Evolutionary conservation across 2,797 vertebrate species (phyloP).

Genomic region (Pangasius larnaudii): DNA sequence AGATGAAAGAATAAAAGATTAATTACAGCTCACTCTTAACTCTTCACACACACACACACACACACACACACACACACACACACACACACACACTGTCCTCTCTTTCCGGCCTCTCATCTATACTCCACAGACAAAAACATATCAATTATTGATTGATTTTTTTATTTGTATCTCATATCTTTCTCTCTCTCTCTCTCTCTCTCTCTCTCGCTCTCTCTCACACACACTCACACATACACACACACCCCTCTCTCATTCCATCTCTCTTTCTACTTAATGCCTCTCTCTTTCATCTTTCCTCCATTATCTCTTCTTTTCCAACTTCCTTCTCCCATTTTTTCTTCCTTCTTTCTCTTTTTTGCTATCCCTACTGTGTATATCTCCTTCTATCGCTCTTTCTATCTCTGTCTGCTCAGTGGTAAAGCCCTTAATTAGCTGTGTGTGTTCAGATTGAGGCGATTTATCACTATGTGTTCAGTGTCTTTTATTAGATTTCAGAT

Average conservation of each 20-base stretch:
- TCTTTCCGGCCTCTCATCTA: background rate
- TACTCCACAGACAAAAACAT: background rate
- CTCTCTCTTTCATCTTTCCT: background rate
- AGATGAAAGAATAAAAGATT: background rate
- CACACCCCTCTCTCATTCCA: background rate
- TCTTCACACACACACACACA: background rate
- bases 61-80: background rate
- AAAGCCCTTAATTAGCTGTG: background rate
- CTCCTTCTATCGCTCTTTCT: no score
- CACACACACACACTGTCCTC: background rate
- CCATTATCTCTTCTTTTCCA: background rate
- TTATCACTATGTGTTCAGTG: background rate
- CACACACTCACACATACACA: background rate
- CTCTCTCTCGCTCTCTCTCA: background rate
- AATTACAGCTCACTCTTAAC: background rate
- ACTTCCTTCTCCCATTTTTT: background rate
- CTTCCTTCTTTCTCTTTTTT: background rate
- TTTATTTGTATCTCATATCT: background rate
- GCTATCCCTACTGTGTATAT: background rate
- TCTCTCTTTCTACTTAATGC: background rate
- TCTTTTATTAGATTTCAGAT: conserved; percentile 24
- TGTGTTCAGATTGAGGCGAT: background rate
- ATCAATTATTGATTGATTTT: background rate
- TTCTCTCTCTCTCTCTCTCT: background rate
- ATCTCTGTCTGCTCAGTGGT: background rate